A percentile compares a stretch with the other conserved stretches of the same genome.
These are phyloP conservation scores for Callospermophilus lateralis DNA, from an alignment of 2,113 vertebrate species.

Conservation along the genomic window DNA sequence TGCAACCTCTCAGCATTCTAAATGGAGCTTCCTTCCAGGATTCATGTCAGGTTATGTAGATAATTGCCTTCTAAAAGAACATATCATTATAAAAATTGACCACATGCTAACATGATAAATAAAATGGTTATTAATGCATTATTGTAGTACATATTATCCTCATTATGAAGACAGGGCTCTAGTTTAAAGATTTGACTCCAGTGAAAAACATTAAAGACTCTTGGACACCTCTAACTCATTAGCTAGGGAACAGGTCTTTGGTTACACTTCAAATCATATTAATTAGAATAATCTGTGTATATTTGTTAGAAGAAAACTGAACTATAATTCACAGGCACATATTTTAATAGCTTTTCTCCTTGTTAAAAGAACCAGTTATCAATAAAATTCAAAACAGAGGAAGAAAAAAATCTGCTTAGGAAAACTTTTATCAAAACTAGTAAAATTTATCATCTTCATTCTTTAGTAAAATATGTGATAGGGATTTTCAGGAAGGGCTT, in stretches of 20 bases:
- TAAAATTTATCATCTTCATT: constrained; percentile 24
- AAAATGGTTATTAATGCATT: not conserved
- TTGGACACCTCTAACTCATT: not conserved
- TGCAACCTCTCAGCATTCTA: not conserved
- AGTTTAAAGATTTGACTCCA: not conserved
- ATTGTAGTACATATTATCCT: not conserved
- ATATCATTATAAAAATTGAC: not conserved
- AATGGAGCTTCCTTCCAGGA: not conserved
- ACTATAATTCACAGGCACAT: not conserved
- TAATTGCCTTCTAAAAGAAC: not conserved
- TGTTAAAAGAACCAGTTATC: not conserved
- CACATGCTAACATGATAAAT: not conserved
- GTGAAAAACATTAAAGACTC: not conserved
- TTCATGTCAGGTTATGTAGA: not conserved
- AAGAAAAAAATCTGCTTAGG: not conserved
- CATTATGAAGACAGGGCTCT: not conserved
- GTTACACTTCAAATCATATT: not conserved
- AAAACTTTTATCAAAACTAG: not conserved
- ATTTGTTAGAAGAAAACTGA: constrained; percentile 39
- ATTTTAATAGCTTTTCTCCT: constrained; percentile 34
- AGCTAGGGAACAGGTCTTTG: not conserved
- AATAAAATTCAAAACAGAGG: not conserved
- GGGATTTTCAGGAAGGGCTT: not conserved
- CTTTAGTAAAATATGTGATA: not conserved
- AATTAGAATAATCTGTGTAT: constrained; percentile 10